phyloP scores from a whole-genome alignment of 1,140 invertebrate species.

The Drosophila sproati region DNA sequence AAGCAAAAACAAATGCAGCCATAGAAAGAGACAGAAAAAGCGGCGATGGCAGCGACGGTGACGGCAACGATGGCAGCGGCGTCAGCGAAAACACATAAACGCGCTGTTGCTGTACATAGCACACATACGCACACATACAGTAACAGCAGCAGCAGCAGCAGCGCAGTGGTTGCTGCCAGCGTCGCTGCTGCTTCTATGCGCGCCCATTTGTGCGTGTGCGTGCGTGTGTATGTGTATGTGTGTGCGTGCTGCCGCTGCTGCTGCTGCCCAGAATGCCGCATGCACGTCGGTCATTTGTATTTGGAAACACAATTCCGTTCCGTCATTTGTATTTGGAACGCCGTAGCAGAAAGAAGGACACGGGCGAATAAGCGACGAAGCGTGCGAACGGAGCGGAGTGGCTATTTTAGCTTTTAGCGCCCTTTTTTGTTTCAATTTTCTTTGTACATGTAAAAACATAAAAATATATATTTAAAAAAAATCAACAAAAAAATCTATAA shows the following conservation, averaged over 20 bases:
- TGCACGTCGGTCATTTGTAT: slow-evolving; percentile 80
- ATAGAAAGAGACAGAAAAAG: slow-evolving; percentile 41
- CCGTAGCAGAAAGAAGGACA: slow-evolving; percentile 81
- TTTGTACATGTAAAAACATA: slow-evolving; percentile 48
- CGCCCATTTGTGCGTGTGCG: slow-evolving; percentile 3
- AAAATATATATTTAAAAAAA: slow-evolving; percentile 37
- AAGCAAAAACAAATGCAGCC: slow-evolving; percentile 77
- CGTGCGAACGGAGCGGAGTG: slow-evolving; percentile 75
- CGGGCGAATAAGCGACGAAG: slow-evolving; percentile 70
- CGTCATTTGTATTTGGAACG: slow-evolving; percentile 83
- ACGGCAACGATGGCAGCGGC: slow-evolving; percentile 25
- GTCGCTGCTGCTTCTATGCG: slow-evolving; percentile 27
- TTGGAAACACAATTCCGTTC: slow-evolving; percentile 71
- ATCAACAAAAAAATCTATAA: slow-evolving; percentile 44
- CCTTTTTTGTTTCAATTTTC: slow-evolving; percentile 83
- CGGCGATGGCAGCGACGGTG: slow-evolving; percentile 33
- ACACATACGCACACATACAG: slow-evolving; percentile 21
- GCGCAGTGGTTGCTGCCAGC: slow-evolving; percentile 17
- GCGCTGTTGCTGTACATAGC: slow-evolving; percentile 41
- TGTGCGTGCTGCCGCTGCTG: slow-evolving; percentile 23
- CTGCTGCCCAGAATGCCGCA: slow-evolving; percentile 59
- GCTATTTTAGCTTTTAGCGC: slow-evolving; percentile 81
- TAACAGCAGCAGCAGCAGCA: slow-evolving; percentile 8
- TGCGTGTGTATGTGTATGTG: slow-evolving; percentile 13
- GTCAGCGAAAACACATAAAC: slow-evolving; percentile 51